Conservation (phyloP, 1,140 invertebrate genomes). For the Pseudomyrmex flavicornis region DNA sequence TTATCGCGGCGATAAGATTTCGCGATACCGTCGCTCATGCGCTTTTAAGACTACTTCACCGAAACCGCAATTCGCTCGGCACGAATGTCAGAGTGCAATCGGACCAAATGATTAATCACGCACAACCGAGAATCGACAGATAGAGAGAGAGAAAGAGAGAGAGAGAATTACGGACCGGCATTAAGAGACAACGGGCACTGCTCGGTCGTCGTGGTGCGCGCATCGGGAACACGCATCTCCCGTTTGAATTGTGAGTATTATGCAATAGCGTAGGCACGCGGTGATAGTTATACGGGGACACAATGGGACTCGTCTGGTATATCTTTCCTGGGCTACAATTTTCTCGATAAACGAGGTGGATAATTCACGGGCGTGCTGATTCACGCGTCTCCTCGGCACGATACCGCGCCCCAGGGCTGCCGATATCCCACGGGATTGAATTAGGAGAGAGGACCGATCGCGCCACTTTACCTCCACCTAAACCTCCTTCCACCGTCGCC, state of each 20-base stretch:
- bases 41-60: slow-evolving; percentile 21
- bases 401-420: slow-evolving; percentile 61
- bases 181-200: slow-evolving; percentile 31
- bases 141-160: no score
- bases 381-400: slow-evolving; percentile 64
- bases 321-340: slow-evolving; percentile 64
- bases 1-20: background rate
- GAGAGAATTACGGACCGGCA: slow-evolving; percentile 24
- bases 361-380: slow-evolving; percentile 70
- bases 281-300: slow-evolving; percentile 26
- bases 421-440: slow-evolving; percentile 74
- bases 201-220: background rate
- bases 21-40: background rate
- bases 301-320: slow-evolving; percentile 57
- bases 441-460: slow-evolving; percentile 74
- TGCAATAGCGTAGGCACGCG: slow-evolving; percentile 44
- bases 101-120: slow-evolving; percentile 51
- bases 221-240: slow-evolving; percentile 18
- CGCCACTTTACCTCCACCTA: slow-evolving; percentile 57
- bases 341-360: slow-evolving; percentile 71
- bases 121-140: slow-evolving; percentile 51
- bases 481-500: slow-evolving; percentile 31
- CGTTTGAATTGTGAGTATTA: slow-evolving; percentile 41
- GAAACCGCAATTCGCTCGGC: background rate
- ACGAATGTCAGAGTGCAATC: slow-evolving; percentile 40